Percentiles rank a stretch among this genome's conserved stretches.
These are phyloP conservation scores for Lithodes maja DNA, from an alignment of 2,888 invertebrate genomes.

Conservation along the genomic window DNA sequence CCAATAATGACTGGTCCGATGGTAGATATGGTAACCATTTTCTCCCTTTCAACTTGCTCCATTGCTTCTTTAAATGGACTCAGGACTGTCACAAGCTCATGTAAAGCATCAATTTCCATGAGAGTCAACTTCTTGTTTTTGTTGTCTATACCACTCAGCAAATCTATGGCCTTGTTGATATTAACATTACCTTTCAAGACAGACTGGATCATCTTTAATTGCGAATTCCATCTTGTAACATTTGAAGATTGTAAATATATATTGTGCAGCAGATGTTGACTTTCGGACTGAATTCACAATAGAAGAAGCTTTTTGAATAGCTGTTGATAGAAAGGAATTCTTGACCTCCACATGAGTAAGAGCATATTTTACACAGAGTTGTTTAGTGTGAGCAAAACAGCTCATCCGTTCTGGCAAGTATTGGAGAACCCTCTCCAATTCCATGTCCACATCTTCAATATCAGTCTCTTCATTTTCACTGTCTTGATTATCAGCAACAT, in stretches of 20 bases:
- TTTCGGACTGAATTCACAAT: neutral
- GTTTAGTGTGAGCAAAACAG: conserved; percentile 13
- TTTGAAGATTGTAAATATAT: conserved; percentile 25
- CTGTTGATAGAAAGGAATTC: neutral
- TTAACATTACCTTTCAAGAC: neutral
- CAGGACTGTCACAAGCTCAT: conserved; percentile 13
- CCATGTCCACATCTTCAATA: conserved; percentile 11
- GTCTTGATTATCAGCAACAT: conserved; percentile 1
- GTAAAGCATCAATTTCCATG: conserved; percentile 24
- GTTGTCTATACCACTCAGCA: conserved; percentile 9
- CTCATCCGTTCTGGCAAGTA: conserved; percentile 4
- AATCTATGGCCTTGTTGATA: conserved; percentile 19
- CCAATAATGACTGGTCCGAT: conserved; percentile 28
- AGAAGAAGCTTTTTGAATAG: too few species aligned
- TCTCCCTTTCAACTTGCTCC: conserved; percentile 29
- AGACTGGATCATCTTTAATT: conserved; percentile 23
- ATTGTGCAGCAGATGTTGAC: conserved; percentile 1
- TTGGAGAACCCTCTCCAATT: conserved; percentile 2
- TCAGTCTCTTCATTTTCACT: conserved; percentile 6
- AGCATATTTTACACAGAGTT: conserved; percentile 3
- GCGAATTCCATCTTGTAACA: conserved; percentile 30
- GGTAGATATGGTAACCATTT: conserved; percentile 28
- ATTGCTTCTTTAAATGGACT: conserved; percentile 31
- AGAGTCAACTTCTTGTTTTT: conserved; percentile 6
- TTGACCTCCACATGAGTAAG: neutral